Percentiles rank a stretch among this genome's conserved stretches.
Evolutionary conservation across 2,888 invertebrate species (phyloP).

Genomic region (Agonopterix alstromeriana): DNA sequence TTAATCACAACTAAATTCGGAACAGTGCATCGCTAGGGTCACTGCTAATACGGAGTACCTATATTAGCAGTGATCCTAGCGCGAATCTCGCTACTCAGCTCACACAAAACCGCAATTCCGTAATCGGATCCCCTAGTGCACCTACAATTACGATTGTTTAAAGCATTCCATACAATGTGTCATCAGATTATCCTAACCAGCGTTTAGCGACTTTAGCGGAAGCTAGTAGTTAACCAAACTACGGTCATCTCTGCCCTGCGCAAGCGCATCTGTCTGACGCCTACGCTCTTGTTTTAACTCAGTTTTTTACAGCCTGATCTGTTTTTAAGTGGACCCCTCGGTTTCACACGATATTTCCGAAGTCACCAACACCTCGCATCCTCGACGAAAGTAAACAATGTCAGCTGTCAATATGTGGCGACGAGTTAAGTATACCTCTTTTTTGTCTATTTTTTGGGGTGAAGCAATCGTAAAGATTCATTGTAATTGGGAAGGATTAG

Average conservation of each 20-base stretch:
- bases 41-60: too few species aligned
- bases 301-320: conserved; percentile 46
- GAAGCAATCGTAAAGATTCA: neutral
- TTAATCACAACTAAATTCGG: too few species aligned
- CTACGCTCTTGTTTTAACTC: conserved; percentile 51
- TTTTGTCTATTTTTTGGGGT: neutral
- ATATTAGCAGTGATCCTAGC: too few species aligned
- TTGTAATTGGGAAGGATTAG: too few species aligned
- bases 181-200: conserved; percentile 32
- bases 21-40: too few species aligned
- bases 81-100: too few species aligned
- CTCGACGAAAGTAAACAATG: conserved; percentile 39
- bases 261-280: conserved; percentile 49
- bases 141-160: conserved; percentile 3
- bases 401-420: conserved; percentile 24
- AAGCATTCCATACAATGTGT: conserved; percentile 22
- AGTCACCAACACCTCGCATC: conserved; percentile 41
- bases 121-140: neutral
- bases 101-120: too few species aligned
- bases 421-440: conserved; percentile 14
- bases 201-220: conserved; percentile 37
- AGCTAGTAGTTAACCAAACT: conserved; percentile 66
- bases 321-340: conserved; percentile 51
- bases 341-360: conserved; percentile 44
- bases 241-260: conserved; percentile 60